phyloP scores from a whole-genome alignment of 2,797 vertebrate species.

The Enteromius thamalakanensis region DNA sequence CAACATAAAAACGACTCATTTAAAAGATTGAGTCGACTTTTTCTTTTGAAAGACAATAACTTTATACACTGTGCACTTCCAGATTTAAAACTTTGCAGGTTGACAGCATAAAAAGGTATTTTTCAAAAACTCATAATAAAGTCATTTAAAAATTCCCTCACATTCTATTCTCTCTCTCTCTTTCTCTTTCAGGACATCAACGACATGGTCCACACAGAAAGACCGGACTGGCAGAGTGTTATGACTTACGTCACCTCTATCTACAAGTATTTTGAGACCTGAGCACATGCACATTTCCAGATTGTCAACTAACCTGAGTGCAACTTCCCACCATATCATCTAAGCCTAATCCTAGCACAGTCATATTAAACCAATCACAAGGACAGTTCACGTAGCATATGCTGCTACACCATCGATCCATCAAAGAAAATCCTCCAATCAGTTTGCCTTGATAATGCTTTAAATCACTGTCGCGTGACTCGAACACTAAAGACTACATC shows the following conservation, averaged over 20 bases:
- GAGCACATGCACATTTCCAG: constrained; percentile 64
- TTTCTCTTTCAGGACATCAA: constrained; percentile 86
- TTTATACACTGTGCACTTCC: no score
- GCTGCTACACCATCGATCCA: background rate
- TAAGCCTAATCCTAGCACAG: constrained; percentile 16
- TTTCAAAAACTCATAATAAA: no score
- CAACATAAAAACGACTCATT: no score
- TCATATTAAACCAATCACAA: constrained; percentile 2
- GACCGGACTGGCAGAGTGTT: constrained; percentile 96
- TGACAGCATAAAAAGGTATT: no score
- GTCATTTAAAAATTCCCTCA: background rate
- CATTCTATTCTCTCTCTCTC: background rate
- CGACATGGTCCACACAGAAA: constrained; percentile 94
- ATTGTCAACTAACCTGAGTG: background rate
- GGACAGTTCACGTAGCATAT: background rate
- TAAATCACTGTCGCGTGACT: background rate
- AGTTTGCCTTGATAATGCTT: constrained; percentile 14
- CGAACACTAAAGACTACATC: background rate
- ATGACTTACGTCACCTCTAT: constrained; percentile 98
- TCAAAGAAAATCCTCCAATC: constrained; percentile 9
- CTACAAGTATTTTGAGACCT: constrained; percentile 99
- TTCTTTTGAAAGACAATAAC: no score
- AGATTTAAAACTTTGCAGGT: no score
- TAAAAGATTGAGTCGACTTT: no score
- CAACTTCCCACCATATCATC: constrained; percentile 7